Base-by-base conservation (phyloP, 2,797 vertebrate species). In the Acipenser ruthenus region DNA sequence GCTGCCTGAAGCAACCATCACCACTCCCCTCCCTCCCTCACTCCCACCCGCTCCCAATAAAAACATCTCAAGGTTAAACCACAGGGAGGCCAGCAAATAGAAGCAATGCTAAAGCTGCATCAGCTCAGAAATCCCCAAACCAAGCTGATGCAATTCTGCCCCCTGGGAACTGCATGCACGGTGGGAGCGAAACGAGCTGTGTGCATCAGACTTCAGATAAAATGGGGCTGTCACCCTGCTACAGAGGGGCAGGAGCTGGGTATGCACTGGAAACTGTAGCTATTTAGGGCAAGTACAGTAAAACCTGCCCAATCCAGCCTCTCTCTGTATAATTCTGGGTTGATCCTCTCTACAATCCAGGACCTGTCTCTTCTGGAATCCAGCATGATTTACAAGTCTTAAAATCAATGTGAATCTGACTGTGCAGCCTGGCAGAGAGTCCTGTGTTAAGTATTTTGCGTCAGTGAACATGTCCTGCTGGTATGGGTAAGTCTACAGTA, bases 21-120 rank as follows among this genome's bases (percentile, higher is more conserved):
- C 52, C 8, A 1, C 12, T 8, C 47, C 9, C 6, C 58, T 60
- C 63, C 70, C 65, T 48, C 67, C 66, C 70, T 67, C 66, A 49
- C 13, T 53, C 58, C 59, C 61, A 69, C 58, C 13, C 59, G 62
- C 52, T 62, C 67, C 6, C 59, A 53, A 49, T 55, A 55, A 55
- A 10, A 55, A 55, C 4, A 1, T n/a, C 53, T 55, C 10, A 55
- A n/a, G 53, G 9, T n/a, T 55, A 55, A 55, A 55, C 53, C 53
- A 6, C 53, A 55, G n/a, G 53, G 53, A n/a, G n/a, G n/a, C 9
- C n/a, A 10, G 6, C 53, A 55, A 55, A 55, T 4, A 55, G n/a
- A 55, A 55, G 37, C 37, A 55, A 6, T 37, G 37, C 37, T 5
- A 37, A 37, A 37, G 37, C 37, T 1, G 37, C 37, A 37, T 37